phyloP scores from a whole-genome alignment of 1,140 invertebrate genomes.

The Rhopalosiphum maidis region DNA sequence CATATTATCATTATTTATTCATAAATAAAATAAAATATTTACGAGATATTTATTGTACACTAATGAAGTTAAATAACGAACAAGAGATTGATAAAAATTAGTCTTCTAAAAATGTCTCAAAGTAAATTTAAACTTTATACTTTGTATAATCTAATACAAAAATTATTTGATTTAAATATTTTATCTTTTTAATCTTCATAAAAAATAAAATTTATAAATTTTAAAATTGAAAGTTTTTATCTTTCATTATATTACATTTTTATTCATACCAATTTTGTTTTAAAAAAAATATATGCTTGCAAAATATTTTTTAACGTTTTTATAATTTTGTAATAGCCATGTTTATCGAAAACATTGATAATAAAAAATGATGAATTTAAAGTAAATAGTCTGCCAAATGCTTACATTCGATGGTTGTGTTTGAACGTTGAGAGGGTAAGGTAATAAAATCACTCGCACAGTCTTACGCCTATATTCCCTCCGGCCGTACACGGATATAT shows the following conservation, averaged over 20 bases:
- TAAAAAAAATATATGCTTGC: neutral
- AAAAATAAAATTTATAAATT: too few relatives aligned
- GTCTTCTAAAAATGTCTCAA: neutral
- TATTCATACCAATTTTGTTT: neutral
- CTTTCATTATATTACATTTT: neutral
- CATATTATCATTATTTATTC: neutral
- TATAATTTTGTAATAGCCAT: too few relatives aligned
- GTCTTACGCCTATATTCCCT: neutral
- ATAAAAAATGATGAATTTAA: neutral
- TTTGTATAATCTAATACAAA: neutral
- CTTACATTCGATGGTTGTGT: neutral
- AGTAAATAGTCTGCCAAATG: neutral
- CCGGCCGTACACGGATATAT: neutral
- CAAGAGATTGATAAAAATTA: neutral
- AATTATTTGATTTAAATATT: neutral
- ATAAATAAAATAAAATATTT: neutral
- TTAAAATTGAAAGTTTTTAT: too few relatives aligned
- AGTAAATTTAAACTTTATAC: neutral
- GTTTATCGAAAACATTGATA: too few relatives aligned
- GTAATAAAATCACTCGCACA: neutral
- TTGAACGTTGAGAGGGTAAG: neutral
- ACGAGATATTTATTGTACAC: neutral
- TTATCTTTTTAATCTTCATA: too few relatives aligned
- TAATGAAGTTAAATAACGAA: neutral
- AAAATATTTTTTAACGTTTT: neutral